Evolutionary conservation across 2,113 vertebrate genomes (phyloP).

Genomic region (Zosterops pallidus): DNA sequence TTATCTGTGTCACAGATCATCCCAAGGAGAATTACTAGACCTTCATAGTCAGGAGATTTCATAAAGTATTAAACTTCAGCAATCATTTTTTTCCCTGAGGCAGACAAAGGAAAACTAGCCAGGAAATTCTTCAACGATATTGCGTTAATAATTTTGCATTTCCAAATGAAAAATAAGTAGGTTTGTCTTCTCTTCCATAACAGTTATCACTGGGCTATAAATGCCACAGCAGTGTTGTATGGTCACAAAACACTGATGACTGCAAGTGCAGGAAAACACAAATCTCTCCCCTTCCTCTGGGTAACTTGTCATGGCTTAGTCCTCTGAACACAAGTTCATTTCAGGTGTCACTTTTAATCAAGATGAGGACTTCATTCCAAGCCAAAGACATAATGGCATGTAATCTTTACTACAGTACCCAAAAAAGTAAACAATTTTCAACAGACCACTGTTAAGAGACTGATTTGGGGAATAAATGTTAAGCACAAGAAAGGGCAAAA

Average conservation of each 20-base stretch:
- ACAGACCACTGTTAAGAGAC: background rate
- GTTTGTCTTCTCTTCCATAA: constrained; percentile 62
- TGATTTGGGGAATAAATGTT: background rate
- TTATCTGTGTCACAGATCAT: constrained; percentile 46
- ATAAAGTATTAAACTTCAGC: constrained; percentile 65
- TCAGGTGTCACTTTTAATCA: constrained; percentile 48
- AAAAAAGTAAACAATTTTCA: background rate
- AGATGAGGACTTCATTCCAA: constrained; percentile 13
- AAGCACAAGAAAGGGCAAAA: background rate
- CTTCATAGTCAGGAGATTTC: constrained; percentile 43
- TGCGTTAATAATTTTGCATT: constrained; percentile 49
- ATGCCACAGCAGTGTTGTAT: constrained; percentile 8
- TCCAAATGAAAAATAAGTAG: constrained; percentile 60
- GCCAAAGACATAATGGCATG: background rate
- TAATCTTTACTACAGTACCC: background rate
- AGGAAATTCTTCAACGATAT: constrained; percentile 60
- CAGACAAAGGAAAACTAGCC: constrained; percentile 49
- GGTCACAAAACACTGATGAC: background rate
- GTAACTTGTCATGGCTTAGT: background rate
- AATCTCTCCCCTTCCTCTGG: background rate
- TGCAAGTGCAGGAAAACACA: background rate
- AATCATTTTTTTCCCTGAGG: constrained; percentile 53
- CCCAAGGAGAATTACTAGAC: constrained; percentile 21
- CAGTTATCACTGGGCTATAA: constrained; percentile 33
- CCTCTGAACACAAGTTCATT: constrained; percentile 35